Evolutionary conservation across 2,888 invertebrate species (phyloP), one percentile per base, ranked within the genome.

Genomic region (Polymixis flavicincta): DNA sequence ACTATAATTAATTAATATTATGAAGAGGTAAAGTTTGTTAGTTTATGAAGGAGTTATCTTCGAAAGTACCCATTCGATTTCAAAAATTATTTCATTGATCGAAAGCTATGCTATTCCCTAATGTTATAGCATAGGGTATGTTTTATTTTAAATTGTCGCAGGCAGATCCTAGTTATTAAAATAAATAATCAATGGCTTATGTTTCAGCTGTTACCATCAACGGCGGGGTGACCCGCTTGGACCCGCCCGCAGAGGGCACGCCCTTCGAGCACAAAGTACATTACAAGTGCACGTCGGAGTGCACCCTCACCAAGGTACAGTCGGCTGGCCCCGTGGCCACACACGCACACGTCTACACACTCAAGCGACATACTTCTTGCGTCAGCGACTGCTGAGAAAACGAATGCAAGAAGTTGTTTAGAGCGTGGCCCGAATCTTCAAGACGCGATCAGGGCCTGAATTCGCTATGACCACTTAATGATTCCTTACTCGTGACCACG

Each of bases 271-370:
- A 3, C 19, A 72, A 19, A 25, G 7, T 72, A 14, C 14, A 7
- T 0, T 72, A 32, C 45, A 55, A 17, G 11, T 72, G 71, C 25
- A 1, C 6, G 45, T 2, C 17, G 13, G 72, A 55, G 14, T 72
- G 71, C 72, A 72, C 7, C 72, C 45, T 72, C 45, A 45, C 2
- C 11, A 45, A 55, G 72, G 71, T 71, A 71, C 28, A 25, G 25
- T 50, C 25, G 5, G 14, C 14, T 1, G 6, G 22, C 5, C 22
- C n/a, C 65, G 28, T 11, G 32, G 65, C 8, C 22, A 14, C 48
- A 9, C 28, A 11, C 32, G 9, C 32, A n/a, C n/a, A n/a, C 13
- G 9, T 32, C 19, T 59, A 5, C 25, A 25, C 45, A 4, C 11
- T 45, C 25, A 19, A 19, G 64, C 25, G 45, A 45, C 45, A 13